Base-by-base conservation (phyloP, 2,113 vertebrate species). In the Pampusana beccarii region DNA sequence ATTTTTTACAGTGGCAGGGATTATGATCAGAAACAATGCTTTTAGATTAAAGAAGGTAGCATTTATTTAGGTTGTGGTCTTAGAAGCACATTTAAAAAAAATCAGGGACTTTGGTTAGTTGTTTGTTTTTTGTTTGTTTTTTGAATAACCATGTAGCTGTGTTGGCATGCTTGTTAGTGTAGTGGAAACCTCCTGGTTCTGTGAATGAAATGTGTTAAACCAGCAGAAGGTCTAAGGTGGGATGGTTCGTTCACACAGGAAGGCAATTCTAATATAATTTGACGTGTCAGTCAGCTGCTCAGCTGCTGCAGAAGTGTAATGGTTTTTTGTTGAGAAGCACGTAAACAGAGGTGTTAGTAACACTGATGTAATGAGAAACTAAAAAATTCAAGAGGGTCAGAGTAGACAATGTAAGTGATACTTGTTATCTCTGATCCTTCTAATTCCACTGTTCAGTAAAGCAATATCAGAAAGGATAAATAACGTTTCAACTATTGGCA, bases 381-480 rank as follows among this genome's bases (percentile, higher is more conserved):
- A 17, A 85, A 91, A 85, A 73, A 91, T 46, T 91, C 31, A 80
- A 33, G 67, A 77, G 84, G 10, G 33, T 93, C 62, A 66, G 40
- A 66, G 62, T 28, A 58, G 61, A 16, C 4, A 1, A 36, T 38
- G 16, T 58, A 77, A 92, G 60, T 54, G 51, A 57, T 83, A 82
- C n/a, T 77, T 62, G 18, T 88, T 92, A 62, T 70, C 69, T 48
- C 67, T 48, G 40, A 50, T 87, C 28, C 25, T 38, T 73, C 51
- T 69, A 56, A 62, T 80, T 94, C 75, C 36, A 18, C 64, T 84
- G 33, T 69, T 93, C 42, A 6, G 57, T 75, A 4, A 70, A 80
- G 67, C 38, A 90, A 21, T 71, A 86, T 36, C 64, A 66, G 14
- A 90, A 80, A 71, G 34, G 65, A 78, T 34, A 84, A 95, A 92